Evolutionary conservation across 2,113 vertebrate genomes (phyloP), one percentile per base, ranked within the genome.

Genomic region (Procavia capensis): DNA sequence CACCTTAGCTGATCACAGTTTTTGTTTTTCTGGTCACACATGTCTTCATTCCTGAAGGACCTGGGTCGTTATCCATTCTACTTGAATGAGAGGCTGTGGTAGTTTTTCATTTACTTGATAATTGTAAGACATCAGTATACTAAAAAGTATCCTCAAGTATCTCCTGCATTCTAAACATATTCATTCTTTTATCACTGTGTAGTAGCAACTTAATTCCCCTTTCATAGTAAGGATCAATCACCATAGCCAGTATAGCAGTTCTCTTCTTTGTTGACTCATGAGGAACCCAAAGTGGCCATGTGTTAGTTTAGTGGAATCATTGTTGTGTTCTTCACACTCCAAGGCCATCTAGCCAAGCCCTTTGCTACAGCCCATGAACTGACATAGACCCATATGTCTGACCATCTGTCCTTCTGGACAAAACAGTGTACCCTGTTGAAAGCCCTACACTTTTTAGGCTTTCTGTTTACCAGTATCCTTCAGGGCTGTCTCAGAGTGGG

Each of bases 21-120:
- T 22, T 34, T 90, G 80, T 4, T 90, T 85, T 34, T 34, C 87
- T 84, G 41, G 6, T 76, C 13, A 29, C 88, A 43, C 50, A 85
- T 66, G 76, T 93, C 50, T 94, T 47, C 59, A 68, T 75, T 81
- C 39, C 82, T 90, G 31, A 86, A 80, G 36, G 50, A 0, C 59
- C 45, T 36, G n/a, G 29, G 41, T 80, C 66, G 72, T 70, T 76
- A 66, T 24, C 10, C 88, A 20, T 87, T 16, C 45, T 57, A 31
- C 27, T 61, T 90, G 41, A 90, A 90, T 6, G 70, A 8, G 50
- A 84, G 34, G 17, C 72, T 79, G 14, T 75, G 80, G n/a, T 87
- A 70, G 36, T 80, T 92, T 92, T 85, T 36, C 61, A 86, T 8
- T 93, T 76, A 92, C 36, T 89, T 88, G 86, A 68, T 90, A 91